These are phyloP conservation scores for Piaya cayana DNA, from an alignment of 2,113 vertebrate genomes.

Conservation along the genomic window DNA sequence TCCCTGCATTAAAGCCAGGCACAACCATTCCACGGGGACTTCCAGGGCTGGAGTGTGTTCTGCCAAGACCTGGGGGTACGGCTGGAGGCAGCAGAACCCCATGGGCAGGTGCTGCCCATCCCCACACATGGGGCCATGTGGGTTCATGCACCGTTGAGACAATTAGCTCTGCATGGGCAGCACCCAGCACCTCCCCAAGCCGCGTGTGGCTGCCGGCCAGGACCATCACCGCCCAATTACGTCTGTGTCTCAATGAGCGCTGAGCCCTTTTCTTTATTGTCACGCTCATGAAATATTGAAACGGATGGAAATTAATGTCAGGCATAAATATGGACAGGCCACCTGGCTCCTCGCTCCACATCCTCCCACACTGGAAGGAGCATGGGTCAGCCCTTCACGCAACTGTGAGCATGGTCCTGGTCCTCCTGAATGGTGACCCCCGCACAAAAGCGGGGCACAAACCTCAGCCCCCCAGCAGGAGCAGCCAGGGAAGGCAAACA, in stretches of 20 bases:
- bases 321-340: background rate
- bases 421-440: background rate
- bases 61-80: accelerated
- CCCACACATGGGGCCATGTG: background rate
- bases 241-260: background rate
- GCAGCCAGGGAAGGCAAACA: background rate
- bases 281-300: background rate
- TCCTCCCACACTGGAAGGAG: background rate
- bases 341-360: background rate
- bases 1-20: background rate
- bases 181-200: background rate
- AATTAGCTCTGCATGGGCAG: background rate
- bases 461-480: background rate
- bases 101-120: background rate
- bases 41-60: background rate
- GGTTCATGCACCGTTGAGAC: background rate
- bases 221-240: background rate
- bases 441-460: accelerated
- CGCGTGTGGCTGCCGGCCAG: background rate
- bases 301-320: background rate
- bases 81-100: background rate
- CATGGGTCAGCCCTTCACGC: accelerated
- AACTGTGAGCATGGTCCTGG: accelerated
- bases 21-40: background rate
- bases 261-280: background rate